Conservation (phyloP, 2,888 invertebrate genomes). For the Epinotia brunnichana region DNA sequence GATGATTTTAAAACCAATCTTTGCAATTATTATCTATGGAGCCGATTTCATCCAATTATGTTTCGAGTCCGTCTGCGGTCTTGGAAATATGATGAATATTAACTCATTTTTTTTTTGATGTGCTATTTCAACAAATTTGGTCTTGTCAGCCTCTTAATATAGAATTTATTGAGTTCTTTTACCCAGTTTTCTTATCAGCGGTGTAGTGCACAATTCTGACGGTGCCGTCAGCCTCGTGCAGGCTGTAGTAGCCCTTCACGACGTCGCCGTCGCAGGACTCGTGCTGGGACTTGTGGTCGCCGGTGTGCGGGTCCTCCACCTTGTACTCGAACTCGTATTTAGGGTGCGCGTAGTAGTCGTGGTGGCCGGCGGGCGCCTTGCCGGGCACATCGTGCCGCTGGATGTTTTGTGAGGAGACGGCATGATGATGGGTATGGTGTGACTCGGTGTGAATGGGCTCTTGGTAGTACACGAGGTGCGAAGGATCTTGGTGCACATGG, state of each 20-base stretch:
- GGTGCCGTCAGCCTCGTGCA: constrained; percentile 80
- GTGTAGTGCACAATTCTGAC: constrained; percentile 52
- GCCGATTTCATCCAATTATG: no score
- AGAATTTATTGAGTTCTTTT: no score
- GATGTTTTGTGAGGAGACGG: constrained; percentile 55
- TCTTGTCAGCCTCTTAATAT: no score
- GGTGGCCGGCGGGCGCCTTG: constrained; percentile 41
- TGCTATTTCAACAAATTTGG: no score
- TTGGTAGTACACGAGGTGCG: neutral
- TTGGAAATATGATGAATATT: no score
- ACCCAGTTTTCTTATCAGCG: constrained; percentile 57
- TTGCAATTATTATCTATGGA: no score
- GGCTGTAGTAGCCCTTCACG: constrained; percentile 82
- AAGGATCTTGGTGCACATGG: constrained; percentile 24
- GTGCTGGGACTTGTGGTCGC: constrained; percentile 74
- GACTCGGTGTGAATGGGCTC: constrained; percentile 14
- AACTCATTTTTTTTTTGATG: no score
- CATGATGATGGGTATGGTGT: constrained; percentile 33
- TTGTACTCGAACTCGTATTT: constrained; percentile 72
- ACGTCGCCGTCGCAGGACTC: constrained; percentile 81
- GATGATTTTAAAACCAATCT: no score
- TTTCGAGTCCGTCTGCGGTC: no score
- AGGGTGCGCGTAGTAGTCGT: constrained; percentile 59
- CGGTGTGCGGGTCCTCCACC: constrained; percentile 75
- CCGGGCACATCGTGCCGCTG: constrained; percentile 45